A percentile compares a stretch with the other conserved stretches of the same genome.
Evolutionary conservation across 2,113 vertebrate species (phyloP).

Genomic region (Ictalurus furcatus): DNA sequence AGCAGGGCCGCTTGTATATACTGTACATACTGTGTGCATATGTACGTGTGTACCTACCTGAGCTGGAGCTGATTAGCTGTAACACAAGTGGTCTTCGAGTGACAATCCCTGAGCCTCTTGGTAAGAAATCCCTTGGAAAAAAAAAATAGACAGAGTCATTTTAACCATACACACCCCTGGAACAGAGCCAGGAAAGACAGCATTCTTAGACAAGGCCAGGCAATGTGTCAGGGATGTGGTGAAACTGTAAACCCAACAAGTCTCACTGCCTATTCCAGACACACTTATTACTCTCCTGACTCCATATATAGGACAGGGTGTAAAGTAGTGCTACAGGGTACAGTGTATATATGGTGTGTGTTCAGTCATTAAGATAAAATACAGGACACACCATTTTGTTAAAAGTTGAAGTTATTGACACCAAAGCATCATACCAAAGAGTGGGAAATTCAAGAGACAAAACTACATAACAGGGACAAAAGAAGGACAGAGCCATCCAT

Average conservation of each 20-base stretch:
- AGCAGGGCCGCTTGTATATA: background rate
- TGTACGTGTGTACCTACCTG: slow-evolving; percentile 58
- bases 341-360: background rate
- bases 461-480: background rate
- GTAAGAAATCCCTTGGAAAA: slow-evolving; percentile 75
- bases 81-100: slow-evolving; percentile 75
- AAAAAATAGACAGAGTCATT: background rate
- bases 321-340: background rate
- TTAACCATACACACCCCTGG: slow-evolving; percentile 5
- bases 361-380: background rate
- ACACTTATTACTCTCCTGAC: slow-evolving; percentile 21
- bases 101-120: slow-evolving; percentile 77
- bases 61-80: slow-evolving; percentile 68
- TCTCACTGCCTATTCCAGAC: background rate
- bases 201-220: slow-evolving; percentile 24
- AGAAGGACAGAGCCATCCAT: background rate
- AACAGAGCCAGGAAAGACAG: slow-evolving; percentile 22
- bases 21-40: background rate
- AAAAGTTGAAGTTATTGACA: background rate
- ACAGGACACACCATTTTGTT: background rate
- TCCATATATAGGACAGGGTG: slow-evolving; percentile 42
- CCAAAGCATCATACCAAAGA: background rate
- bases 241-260: slow-evolving; percentile 38
- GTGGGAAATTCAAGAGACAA: background rate
- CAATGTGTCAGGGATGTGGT: background rate